These are phyloP conservation scores for Nudaria mundana DNA, from an alignment of 2,888 invertebrate genomes.

Conservation along the genomic window DNA sequence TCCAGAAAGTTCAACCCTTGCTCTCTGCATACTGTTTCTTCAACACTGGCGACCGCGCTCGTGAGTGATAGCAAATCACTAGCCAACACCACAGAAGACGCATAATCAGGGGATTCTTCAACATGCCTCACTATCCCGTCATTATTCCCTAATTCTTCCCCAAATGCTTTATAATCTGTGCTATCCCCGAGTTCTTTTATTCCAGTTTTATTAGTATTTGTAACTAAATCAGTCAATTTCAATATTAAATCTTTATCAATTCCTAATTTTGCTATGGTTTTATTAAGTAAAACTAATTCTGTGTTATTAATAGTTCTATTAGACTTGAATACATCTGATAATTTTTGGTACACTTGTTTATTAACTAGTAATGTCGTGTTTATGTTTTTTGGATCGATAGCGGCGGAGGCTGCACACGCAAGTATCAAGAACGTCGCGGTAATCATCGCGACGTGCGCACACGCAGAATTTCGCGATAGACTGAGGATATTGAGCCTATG, in stretches of 20 bases:
- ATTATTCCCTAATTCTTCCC: conserved; percentile 35
- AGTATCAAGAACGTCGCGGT: conserved; percentile 49
- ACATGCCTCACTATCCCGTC: conserved; percentile 49
- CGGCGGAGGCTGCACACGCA: conserved; percentile 53
- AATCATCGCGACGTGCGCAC: conserved; percentile 59
- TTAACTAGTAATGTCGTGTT: conserved; percentile 50
- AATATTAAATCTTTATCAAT: conserved; percentile 52
- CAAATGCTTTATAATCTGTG: conserved; percentile 41
- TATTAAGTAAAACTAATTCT: conserved; percentile 49
- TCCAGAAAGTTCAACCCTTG: conserved; percentile 74
- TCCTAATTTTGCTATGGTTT: conserved; percentile 49
- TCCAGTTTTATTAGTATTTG: conserved; percentile 22
- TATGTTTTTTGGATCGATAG: conserved; percentile 33
- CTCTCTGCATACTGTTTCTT: conserved; percentile 69
- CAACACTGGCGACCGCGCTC: conserved; percentile 69
- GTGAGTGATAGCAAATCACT: conserved; percentile 74
- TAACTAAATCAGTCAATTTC: conserved; percentile 48
- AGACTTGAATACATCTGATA: conserved; percentile 44
- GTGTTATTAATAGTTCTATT: conserved; percentile 48
- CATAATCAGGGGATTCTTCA: conserved; percentile 72
- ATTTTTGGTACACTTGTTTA: conserved; percentile 45
- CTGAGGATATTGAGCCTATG: conserved; percentile 54
- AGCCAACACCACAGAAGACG: conserved; percentile 70
- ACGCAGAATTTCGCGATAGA: conserved; percentile 54
- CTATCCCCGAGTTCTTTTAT: conserved; percentile 25